These are phyloP conservation scores for Alligator sinensis DNA, from an alignment of 2,113 vertebrate genomes.

Conservation along the genomic window DNA sequence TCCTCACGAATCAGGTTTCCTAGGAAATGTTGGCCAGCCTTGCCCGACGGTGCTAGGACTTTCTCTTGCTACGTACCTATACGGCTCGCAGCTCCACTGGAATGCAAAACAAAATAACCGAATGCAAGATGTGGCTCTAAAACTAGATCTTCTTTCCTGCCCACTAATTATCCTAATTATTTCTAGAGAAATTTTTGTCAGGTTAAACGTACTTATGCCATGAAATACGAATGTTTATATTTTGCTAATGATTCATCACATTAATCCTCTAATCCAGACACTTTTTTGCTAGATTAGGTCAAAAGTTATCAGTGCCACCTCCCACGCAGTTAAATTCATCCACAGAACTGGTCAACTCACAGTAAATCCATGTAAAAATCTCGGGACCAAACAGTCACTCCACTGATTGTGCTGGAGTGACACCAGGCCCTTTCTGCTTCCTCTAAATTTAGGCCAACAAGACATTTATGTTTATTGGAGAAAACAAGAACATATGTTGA, in stretches of 20 bases:
- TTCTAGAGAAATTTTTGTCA: constrained; percentile 17
- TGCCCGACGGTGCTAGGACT: accelerated
- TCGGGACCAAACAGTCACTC: background rate
- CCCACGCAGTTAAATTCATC: background rate
- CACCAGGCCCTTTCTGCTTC: constrained; percentile 42
- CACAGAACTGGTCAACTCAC: background rate
- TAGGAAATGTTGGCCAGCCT: accelerated
- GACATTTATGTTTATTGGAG: constrained; percentile 63
- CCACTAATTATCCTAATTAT: background rate
- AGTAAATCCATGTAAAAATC: background rate
- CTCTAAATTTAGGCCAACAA: constrained; percentile 60
- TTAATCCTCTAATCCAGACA: background rate
- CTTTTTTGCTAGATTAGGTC: background rate
- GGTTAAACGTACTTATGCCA: background rate
- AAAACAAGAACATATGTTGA: constrained; percentile 80
- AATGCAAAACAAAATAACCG: too few species aligned
- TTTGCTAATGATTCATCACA: background rate
- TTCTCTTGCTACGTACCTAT: background rate
- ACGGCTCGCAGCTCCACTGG: background rate
- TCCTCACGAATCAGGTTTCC: background rate
- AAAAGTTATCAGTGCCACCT: background rate
- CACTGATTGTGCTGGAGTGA: background rate
- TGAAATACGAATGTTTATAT: background rate
- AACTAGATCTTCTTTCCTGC: background rate
- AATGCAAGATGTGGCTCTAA: too few species aligned